phyloP scores from a whole-genome alignment of 2,113 vertebrate genomes.

The Caranx melampygus region DNA sequence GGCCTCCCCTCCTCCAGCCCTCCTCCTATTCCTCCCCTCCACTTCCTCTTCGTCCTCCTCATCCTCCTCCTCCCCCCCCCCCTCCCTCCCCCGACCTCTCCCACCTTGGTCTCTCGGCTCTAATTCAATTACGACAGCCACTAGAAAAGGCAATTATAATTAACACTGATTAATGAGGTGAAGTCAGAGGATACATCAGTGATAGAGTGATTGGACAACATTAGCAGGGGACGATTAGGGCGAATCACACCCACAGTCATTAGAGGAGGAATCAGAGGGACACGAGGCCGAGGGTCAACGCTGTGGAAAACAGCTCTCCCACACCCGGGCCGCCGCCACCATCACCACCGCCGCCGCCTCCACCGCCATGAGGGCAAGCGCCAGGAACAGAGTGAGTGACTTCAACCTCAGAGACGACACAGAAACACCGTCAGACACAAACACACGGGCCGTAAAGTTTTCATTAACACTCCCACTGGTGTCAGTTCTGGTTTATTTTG shows the following conservation, averaged over 20 bases:
- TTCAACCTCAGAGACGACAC: too few species aligned
- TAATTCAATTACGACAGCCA: slow-evolving; percentile 68
- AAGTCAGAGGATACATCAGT: slow-evolving; percentile 60
- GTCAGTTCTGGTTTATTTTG: too few species aligned
- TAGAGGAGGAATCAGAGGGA: slow-evolving; percentile 33
- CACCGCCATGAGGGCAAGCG: background rate
- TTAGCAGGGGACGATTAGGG: slow-evolving; percentile 58
- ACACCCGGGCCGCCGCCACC: too few species aligned
- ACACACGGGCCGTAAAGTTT: too few species aligned
- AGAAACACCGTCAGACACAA: too few species aligned
- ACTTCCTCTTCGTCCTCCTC: background rate
- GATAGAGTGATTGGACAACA: slow-evolving; percentile 62
- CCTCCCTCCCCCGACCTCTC: slow-evolving; percentile 49
- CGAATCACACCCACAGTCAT: slow-evolving; percentile 20
- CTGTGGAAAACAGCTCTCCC: slow-evolving; percentile 16
- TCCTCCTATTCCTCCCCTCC: slow-evolving; percentile 11
- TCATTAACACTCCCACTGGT: too few species aligned
- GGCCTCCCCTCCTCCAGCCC: slow-evolving; percentile 40
- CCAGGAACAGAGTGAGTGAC: background rate
- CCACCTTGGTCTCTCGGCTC: slow-evolving; percentile 50
- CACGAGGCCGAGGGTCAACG: slow-evolving; percentile 17
- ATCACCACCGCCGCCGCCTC: too few species aligned
- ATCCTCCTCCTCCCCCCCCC: background rate
- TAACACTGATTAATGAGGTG: slow-evolving; percentile 73
- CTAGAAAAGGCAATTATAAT: slow-evolving; percentile 66